phyloP scores from a whole-genome alignment of 1,140 invertebrate genomes.

The Spodoptera litura region DNA sequence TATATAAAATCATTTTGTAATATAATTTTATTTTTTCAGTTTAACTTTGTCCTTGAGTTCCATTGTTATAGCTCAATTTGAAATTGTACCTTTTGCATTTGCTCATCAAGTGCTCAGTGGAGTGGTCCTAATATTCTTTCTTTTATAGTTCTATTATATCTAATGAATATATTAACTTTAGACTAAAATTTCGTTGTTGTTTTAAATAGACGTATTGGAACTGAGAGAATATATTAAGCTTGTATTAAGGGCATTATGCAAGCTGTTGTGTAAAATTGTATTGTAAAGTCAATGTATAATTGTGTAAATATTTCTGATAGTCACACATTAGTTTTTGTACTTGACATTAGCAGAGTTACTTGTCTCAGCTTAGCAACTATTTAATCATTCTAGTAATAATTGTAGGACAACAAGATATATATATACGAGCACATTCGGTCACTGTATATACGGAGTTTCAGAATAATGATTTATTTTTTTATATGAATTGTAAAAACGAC shows the following conservation, averaged over 20 bases:
- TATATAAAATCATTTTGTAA: conserved; percentile 60
- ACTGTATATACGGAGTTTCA: conserved; percentile 76
- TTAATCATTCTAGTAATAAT: conserved; percentile 49
- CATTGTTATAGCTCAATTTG: conserved; percentile 45
- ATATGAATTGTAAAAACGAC: conserved; percentile 69
- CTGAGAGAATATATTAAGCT: conserved; percentile 58
- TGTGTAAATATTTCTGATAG: conserved; percentile 72
- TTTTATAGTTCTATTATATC: conserved; percentile 47
- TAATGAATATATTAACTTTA: conserved; percentile 31
- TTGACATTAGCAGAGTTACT: conserved; percentile 59
- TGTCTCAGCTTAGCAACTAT: conserved; percentile 57
- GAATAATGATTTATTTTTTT: conserved; percentile 74
- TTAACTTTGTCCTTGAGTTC: conserved; percentile 35
- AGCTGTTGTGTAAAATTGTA: conserved; percentile 51
- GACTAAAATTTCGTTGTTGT: conserved; percentile 41
- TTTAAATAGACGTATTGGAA: conserved; percentile 61
- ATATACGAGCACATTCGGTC: conserved; percentile 63
- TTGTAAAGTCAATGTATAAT: conserved; percentile 61
- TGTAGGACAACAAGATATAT: conserved; percentile 52
- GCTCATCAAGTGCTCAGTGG: conserved; percentile 53
- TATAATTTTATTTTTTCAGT: conserved; percentile 47
- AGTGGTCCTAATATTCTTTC: conserved; percentile 25
- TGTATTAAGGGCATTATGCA: conserved; percentile 47
- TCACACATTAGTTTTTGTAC: conserved; percentile 68
- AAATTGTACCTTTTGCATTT: conserved; percentile 68